Conservation (phyloP, 1,140 invertebrate species). For the Physella acuta region DNA sequence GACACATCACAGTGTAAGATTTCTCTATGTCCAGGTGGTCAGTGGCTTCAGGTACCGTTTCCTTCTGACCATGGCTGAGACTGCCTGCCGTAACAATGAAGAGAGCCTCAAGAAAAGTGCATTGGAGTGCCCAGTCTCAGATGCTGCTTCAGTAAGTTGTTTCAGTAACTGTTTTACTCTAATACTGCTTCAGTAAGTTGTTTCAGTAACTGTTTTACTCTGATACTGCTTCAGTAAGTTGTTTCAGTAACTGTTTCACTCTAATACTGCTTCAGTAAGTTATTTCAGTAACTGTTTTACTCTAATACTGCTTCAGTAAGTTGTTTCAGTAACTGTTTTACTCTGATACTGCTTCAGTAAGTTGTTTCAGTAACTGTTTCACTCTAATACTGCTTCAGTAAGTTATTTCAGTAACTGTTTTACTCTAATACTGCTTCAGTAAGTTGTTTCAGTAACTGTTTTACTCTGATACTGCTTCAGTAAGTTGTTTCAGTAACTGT, state of each 20-base stretch:
- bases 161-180: not conserved
- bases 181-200: not conserved
- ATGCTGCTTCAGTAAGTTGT: slow-evolving; percentile 16
- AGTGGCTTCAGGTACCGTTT: slow-evolving; percentile 30
- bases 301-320: not conserved
- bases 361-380: too few relatives aligned
- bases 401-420: not conserved
- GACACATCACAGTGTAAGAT: not conserved
- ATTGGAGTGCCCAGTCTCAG: slow-evolving; percentile 26
- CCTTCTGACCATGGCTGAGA: slow-evolving; percentile 22
- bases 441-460: slow-evolving; percentile 3
- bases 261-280: not conserved
- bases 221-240: not conserved
- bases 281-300: not conserved
- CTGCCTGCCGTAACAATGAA: slow-evolving; percentile 31
- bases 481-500: not conserved
- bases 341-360: not conserved
- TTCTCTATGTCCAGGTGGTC: slow-evolving; percentile 29
- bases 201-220: not conserved
- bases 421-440: not conserved
- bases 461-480: not conserved
- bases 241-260: not conserved
- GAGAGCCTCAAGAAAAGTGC: slow-evolving; percentile 20
- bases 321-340: not conserved
- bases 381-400: too few relatives aligned